Conservation (phyloP, 2,113 vertebrate genomes). For the Oreochromis niloticus region DNA sequence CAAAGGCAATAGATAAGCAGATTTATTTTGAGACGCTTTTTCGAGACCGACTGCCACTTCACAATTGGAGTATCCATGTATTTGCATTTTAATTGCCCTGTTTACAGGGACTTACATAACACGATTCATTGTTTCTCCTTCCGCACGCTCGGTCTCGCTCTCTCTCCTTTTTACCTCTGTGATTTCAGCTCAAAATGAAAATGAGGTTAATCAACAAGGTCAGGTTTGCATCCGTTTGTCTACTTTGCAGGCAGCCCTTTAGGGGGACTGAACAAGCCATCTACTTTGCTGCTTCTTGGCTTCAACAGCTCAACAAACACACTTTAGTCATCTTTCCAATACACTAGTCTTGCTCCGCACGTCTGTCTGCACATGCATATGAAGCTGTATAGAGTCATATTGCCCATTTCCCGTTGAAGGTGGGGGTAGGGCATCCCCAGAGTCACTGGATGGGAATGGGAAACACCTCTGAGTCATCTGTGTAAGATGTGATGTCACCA, state of each 20-base stretch:
- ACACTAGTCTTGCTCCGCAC: not conserved
- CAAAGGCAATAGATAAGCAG: not conserved
- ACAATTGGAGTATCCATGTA: not conserved
- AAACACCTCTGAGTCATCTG: slow-evolving; percentile 54
- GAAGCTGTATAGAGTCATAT: slow-evolving; percentile 25
- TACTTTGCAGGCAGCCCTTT: not conserved
- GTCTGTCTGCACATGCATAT: not conserved
- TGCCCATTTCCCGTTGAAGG: slow-evolving; percentile 16
- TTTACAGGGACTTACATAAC: not conserved
- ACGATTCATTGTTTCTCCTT: slow-evolving; percentile 8
- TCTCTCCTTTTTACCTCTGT: not conserved
- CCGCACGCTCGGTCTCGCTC: not conserved
- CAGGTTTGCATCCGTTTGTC: not conserved
- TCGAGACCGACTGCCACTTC: not conserved
- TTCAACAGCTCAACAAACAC: not conserved
- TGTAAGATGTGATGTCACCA: slow-evolving; percentile 28
- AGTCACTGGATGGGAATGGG: not conserved
- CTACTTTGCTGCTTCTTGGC: not conserved
- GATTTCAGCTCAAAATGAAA: not conserved
- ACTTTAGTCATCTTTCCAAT: not conserved
- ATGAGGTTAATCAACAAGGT: not conserved
- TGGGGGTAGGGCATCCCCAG: slow-evolving; percentile 24
- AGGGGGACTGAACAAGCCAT: not conserved
- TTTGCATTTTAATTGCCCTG: slow-evolving; percentile 24
- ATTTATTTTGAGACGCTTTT: not conserved